Conservation (phyloP, 2,113 vertebrate species). For the Ceuthmochares aereus region DNA sequence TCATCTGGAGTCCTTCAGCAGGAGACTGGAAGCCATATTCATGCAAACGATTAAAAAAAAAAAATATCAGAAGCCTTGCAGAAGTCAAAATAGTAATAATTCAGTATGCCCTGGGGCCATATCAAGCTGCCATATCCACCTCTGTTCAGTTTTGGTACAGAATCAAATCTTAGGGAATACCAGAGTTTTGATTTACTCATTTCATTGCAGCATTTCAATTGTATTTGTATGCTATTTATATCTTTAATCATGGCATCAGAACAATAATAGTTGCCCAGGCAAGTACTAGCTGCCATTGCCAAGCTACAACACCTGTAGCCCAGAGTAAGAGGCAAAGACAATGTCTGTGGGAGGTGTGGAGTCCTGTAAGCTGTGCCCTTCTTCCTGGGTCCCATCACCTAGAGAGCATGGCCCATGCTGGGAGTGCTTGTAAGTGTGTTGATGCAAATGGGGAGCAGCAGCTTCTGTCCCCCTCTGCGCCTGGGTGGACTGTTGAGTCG, state of each 20-base stretch:
- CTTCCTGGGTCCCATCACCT: background rate
- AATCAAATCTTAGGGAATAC: slow-evolving; percentile 11
- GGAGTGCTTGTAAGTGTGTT: rapidly evolving
- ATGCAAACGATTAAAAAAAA: slow-evolving; percentile 5
- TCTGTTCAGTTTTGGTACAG: slow-evolving; percentile 14
- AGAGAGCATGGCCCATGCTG: rapidly evolving
- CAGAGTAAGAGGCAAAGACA: background rate
- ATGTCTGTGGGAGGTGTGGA: background rate
- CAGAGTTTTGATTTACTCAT: slow-evolving; percentile 19
- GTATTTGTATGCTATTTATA: background rate
- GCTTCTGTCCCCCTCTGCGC: background rate
- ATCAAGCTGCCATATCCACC: background rate
- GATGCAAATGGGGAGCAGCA: background rate
- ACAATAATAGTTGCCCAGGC: background rate
- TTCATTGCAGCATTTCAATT: background rate
- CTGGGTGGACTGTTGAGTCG: background rate
- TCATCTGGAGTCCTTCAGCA: slow-evolving; percentile 19
- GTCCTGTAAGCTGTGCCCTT: background rate
- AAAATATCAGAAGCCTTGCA: background rate
- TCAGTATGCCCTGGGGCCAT: background rate
- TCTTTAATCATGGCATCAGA: background rate
- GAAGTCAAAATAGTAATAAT: slow-evolving; percentile 34
- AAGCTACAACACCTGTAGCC: background rate
- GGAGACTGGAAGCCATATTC: slow-evolving; percentile 28
- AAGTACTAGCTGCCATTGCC: background rate